These are phyloP conservation scores for Cydia amplana DNA, from an alignment of 1,140 invertebrate genomes.

Conservation along the genomic window DNA sequence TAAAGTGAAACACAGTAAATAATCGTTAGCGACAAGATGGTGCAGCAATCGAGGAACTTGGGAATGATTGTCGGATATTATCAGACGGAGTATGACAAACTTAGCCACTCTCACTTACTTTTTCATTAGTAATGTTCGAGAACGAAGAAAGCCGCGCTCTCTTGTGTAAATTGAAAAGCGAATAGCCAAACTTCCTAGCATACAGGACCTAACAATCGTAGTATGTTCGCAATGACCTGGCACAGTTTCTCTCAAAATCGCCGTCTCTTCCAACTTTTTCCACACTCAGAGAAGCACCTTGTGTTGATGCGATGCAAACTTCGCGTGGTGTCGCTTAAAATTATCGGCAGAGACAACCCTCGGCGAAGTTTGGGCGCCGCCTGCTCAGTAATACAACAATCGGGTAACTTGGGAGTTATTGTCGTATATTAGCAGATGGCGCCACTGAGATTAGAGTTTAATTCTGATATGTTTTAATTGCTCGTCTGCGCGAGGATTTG, in stretches of 20 bases:
- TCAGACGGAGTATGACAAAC: too few relatives aligned
- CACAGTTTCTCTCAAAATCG: not conserved
- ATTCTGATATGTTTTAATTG: constrained; percentile 32
- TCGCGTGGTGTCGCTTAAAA: constrained; percentile 29
- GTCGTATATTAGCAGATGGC: constrained; percentile 32
- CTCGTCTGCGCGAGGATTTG: not conserved
- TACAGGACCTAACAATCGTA: too few relatives aligned
- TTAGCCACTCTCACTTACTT: too few relatives aligned
- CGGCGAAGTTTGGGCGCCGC: constrained; percentile 14
- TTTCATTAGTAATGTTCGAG: too few relatives aligned
- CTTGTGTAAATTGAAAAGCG: too few relatives aligned
- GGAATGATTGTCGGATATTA: too few relatives aligned
- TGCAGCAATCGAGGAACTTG: too few relatives aligned
- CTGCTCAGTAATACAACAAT: constrained; percentile 31
- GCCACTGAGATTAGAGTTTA: constrained; percentile 29
- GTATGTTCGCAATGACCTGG: not conserved
- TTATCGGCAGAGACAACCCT: constrained; percentile 28
- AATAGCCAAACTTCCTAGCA: too few relatives aligned
- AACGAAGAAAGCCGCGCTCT: too few relatives aligned
- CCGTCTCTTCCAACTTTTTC: not conserved
- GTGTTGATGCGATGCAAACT: constrained; percentile 31
- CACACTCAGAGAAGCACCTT: constrained; percentile 2
- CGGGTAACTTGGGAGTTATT: constrained; percentile 26
- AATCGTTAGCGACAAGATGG: too few relatives aligned
- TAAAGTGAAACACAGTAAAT: too few relatives aligned